These are phyloP conservation scores for Chaetogeoica ovagalla DNA, from an alignment of 2,888 invertebrate genomes.

Conservation along the genomic window DNA sequence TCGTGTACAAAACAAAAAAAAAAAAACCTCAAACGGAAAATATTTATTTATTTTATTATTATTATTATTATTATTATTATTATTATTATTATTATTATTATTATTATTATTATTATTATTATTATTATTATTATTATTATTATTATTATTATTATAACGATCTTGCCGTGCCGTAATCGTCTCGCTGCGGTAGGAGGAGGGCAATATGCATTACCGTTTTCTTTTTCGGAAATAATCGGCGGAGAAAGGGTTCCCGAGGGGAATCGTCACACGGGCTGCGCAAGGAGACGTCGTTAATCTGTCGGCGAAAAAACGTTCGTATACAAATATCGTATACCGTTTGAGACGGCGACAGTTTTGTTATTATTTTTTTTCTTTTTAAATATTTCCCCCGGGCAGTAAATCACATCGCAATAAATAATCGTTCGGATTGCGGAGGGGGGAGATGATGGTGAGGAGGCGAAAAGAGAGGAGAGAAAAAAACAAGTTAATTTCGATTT, in stretches of 20 bases:
- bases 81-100: too few species aligned
- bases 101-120: too few species aligned
- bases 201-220: background rate
- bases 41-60: too few species aligned
- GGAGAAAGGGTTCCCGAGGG: slow-evolving; percentile 45
- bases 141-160: too few species aligned
- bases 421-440: background rate
- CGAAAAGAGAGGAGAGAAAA: background rate
- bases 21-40: too few species aligned
- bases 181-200: background rate
- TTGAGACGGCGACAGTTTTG: background rate
- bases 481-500: slow-evolving; percentile 52
- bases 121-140: too few species aligned
- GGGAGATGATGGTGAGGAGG: background rate
- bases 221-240: slow-evolving; percentile 29
- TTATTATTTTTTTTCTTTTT: background rate
- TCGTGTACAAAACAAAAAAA: too few species aligned
- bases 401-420: slow-evolving; percentile 49
- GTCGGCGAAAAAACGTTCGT: slow-evolving; percentile 44
- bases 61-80: too few species aligned
- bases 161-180: background rate
- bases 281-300: slow-evolving; percentile 41
- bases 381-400: background rate
- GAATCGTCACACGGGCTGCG: slow-evolving; percentile 7
- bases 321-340: background rate